Conservation (phyloP, 92 coral and sea anemone genomes). For the Phenganax subtilis region DNA sequence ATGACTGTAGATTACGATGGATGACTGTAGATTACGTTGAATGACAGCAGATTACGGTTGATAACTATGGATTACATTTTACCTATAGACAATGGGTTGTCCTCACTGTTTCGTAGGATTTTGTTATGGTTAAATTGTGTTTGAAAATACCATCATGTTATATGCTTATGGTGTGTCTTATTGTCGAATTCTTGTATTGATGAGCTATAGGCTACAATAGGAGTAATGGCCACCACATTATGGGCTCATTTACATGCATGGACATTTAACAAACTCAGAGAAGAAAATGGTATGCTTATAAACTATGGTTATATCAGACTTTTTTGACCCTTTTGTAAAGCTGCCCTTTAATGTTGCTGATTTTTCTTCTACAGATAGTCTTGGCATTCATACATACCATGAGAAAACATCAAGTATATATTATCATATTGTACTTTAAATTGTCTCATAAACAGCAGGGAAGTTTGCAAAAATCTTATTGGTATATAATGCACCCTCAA, state of each 20-base stretch:
- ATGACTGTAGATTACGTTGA: no score
- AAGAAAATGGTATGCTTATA: slow-evolving; percentile 50
- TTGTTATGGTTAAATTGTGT: no score
- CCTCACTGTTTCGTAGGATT: background rate
- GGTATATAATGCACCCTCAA: background rate
- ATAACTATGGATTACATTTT: no score
- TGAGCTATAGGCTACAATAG: background rate
- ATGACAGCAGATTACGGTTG: no score
- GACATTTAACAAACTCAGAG: slow-evolving; percentile 60
- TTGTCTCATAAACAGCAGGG: background rate
- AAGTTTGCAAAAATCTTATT: background rate
- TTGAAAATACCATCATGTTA: background rate
- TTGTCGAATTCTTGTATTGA: no score
- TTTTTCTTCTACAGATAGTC: slow-evolving; percentile 49
- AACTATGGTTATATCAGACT: background rate
- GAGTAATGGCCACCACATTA: slow-evolving; percentile 64
- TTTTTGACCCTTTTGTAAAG: background rate
- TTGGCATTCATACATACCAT: slow-evolving; percentile 77
- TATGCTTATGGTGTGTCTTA: background rate
- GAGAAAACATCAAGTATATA: slow-evolving; percentile 61
- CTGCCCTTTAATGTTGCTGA: background rate
- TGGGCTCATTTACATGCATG: slow-evolving; percentile 80
- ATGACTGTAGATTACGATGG: no score
- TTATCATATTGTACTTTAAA: background rate
- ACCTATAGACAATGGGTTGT: background rate